Percentiles rank a stretch among this genome's conserved stretches.
Evolutionary conservation across 2,113 vertebrate species (phyloP).

Genomic region (Syngnathus typhle): DNA sequence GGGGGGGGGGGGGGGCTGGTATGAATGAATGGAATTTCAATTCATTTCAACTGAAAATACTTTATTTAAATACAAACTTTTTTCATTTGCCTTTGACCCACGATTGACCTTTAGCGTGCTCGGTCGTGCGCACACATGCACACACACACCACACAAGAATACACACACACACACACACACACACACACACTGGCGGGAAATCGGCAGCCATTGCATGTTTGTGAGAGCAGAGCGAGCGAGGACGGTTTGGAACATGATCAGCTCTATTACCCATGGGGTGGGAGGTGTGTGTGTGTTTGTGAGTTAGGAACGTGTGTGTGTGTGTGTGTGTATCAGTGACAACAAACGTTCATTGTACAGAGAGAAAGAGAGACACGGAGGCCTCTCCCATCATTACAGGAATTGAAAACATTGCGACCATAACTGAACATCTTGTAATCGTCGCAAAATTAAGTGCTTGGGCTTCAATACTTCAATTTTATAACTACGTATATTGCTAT

Average conservation of each 20-base stretch:
- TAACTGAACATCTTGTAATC: slow-evolving; percentile 64
- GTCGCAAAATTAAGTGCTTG: slow-evolving; percentile 36
- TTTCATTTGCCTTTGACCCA: slow-evolving; percentile 59
- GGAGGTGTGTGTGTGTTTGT: slow-evolving; percentile 37
- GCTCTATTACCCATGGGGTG: slow-evolving; percentile 67
- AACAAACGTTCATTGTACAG: slow-evolving; percentile 71
- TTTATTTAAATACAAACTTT: slow-evolving; percentile 5
- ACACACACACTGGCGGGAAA: neutral
- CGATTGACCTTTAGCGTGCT: slow-evolving; percentile 44
- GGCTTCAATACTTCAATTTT: neutral
- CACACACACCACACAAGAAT: too few species aligned
- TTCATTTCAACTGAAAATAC: neutral
- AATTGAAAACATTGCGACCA: slow-evolving; percentile 60
- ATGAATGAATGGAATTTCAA: neutral
- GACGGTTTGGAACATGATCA: slow-evolving; percentile 67
- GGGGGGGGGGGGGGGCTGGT: neutral
- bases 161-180: neutral
- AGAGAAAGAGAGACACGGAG: too few species aligned
- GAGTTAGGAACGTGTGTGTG: slow-evolving; percentile 25
- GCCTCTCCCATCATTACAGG: slow-evolving; percentile 70
- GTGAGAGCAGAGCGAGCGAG: slow-evolving; percentile 55
- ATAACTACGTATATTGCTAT: neutral
- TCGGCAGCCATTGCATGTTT: slow-evolving; percentile 45
- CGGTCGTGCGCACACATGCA: slow-evolving; percentile 42
- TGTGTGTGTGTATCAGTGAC: slow-evolving; percentile 54